phyloP scores from a whole-genome alignment of 2,113 vertebrate genomes.

The Petaurus breviceps region DNA sequence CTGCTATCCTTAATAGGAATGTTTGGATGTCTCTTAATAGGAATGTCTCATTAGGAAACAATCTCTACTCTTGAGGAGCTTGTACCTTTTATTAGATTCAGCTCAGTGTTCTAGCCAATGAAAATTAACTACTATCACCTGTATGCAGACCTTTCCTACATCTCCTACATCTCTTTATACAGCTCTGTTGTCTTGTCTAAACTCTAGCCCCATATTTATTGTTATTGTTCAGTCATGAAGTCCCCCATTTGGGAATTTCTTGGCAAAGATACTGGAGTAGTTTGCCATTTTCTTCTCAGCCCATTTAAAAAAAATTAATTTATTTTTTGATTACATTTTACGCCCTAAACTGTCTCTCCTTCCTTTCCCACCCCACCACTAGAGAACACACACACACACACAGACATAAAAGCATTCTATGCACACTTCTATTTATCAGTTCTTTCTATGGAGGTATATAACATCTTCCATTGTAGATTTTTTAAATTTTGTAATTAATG shows the following conservation, averaged over 20 bases:
- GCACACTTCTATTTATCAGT: too few relatives aligned
- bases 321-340: too few relatives aligned
- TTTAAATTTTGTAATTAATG: too few relatives aligned
- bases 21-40: too few relatives aligned
- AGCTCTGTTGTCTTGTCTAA: not conserved
- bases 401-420: too few relatives aligned
- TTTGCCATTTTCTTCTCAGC: not conserved
- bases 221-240: not conserved
- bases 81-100: not conserved
- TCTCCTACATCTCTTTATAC: not conserved
- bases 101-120: not conserved
- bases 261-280: not conserved
- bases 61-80: not conserved
- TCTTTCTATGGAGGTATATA: too few relatives aligned
- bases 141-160: not conserved
- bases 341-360: too few relatives aligned
- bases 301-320: not conserved
- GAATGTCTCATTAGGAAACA: not conserved
- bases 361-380: too few relatives aligned
- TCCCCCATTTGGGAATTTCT: not conserved
- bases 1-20: not conserved
- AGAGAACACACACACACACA: too few relatives aligned
- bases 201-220: not conserved
- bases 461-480: too few relatives aligned
- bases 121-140: not conserved